Evolutionary conservation across 2,888 invertebrate species (phyloP), one percentile per base, ranked within the genome.

Genomic region (Lepidochitona cinerea): DNA sequence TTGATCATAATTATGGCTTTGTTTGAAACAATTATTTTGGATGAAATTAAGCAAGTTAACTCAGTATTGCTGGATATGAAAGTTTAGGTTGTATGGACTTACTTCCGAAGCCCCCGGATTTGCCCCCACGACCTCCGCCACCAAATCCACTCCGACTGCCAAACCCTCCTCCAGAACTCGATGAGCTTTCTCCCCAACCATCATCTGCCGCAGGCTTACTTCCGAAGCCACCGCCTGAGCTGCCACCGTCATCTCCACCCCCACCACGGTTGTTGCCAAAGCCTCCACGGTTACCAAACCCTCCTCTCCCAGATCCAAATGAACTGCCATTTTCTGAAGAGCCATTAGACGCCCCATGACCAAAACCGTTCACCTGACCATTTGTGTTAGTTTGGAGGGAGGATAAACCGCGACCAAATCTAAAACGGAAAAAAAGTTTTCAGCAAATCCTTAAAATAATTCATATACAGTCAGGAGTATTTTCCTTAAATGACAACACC

Each of bases 351-450:
- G 49, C 37, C 29, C 37, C 49, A 23, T 6, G 18, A 26, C 35
- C 32, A 37, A 26, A 49, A 7, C 12, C 33, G n/a, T 26, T 18
- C 69, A 3, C 26, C 5, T 29, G 49, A 32, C 26, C 23, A n/a
- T 36, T 52, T 5, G 49, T 37, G 18, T 73, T 72, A 76, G 73
- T 70, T 75, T 71, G 70, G 54, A 33, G 12, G 64, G 37, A 26
- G 64, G 59, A 65, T 68, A 69, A 70, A 71, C 76, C 76, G 76
- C 76, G 76, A 76, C n/a, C n/a, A n/a, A n/a, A n/a, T n/a, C n/a
- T n/a, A n/a, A n/a, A n/a, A n/a, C n/a, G n/a, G n/a, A n/a, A n/a
- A n/a, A n/a, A n/a, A n/a, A n/a, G n/a, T n/a, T n/a, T n/a, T n/a
- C n/a, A n/a, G n/a, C n/a, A n/a, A n/a, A n/a, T n/a, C n/a, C n/a